These are phyloP conservation scores for Phoxinus dragarum DNA, from an alignment of 2,797 vertebrate species.

Conservation along the genomic window DNA sequence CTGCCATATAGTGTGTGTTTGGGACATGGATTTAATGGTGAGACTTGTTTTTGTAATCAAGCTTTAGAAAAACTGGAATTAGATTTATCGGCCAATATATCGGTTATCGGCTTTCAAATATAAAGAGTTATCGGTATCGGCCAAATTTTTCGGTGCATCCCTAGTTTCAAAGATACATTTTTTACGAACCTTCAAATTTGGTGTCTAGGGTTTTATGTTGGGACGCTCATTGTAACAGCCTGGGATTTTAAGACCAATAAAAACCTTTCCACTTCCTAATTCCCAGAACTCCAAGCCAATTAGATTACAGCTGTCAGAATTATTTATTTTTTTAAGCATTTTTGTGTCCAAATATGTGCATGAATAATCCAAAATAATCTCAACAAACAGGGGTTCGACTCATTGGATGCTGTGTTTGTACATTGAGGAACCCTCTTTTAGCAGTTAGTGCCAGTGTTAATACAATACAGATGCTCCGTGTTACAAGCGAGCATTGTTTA, in stretches of 20 bases:
- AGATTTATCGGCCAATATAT: no score
- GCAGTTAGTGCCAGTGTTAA: constrained; percentile 3
- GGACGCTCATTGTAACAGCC: not conserved
- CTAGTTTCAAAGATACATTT: not conserved
- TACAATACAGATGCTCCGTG: constrained; percentile 7
- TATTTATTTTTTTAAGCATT: not conserved
- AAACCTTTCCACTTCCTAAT: not conserved
- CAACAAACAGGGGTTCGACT: not conserved
- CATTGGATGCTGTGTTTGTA: constrained; percentile 2
- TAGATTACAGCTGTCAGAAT: not conserved
- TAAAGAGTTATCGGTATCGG: no score
- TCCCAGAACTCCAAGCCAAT: not conserved
- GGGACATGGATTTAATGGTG: no score
- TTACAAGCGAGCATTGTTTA: constrained; percentile 33
- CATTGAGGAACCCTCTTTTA: constrained; percentile 12
- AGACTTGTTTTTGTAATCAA: no score
- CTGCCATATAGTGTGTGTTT: no score
- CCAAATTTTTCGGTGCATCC: no score
- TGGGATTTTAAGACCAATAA: not conserved
- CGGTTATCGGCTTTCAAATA: no score
- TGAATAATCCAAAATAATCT: not conserved
- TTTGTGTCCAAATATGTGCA: not conserved
- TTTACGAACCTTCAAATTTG: not conserved
- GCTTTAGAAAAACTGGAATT: no score
- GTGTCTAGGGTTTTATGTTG: not conserved